A percentile compares a stretch with the other conserved stretches of the same genome.
Evolutionary conservation across 1,140 invertebrate species (phyloP).

Genomic region (Formica selysi): DNA sequence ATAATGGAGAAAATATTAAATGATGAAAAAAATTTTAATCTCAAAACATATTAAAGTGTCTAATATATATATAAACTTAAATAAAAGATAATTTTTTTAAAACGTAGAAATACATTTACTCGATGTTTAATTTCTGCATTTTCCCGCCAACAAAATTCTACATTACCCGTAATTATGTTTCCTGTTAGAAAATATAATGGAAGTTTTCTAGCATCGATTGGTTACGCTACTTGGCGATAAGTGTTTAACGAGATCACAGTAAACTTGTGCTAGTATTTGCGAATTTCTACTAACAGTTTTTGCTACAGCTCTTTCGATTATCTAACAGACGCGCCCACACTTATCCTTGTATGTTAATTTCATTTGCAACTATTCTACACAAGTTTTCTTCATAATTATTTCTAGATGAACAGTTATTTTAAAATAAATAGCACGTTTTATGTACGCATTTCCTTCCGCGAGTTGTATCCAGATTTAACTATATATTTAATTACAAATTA

Average conservation of each 20-base stretch:
- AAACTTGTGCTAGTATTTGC: slow-evolving; percentile 26
- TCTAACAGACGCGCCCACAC: background rate
- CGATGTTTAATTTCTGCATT: background rate
- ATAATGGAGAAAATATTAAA: background rate
- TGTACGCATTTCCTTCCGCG: background rate
- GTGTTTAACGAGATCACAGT: background rate
- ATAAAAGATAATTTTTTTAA: background rate
- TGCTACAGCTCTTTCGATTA: background rate
- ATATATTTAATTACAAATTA: background rate
- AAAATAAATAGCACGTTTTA: background rate
- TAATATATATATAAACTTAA: background rate
- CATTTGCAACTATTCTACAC: background rate
- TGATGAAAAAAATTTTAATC: background rate
- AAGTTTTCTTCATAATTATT: background rate
- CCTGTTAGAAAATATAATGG: slow-evolving; percentile 15
- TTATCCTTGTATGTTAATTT: slow-evolving; percentile 2
- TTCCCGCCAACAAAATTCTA: background rate
- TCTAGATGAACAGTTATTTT: no score
- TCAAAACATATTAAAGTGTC: background rate
- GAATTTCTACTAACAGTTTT: slow-evolving; percentile 28
- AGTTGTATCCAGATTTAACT: background rate
- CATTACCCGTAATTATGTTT: background rate
- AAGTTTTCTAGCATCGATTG: slow-evolving; percentile 48
- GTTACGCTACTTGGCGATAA: slow-evolving; percentile 18
- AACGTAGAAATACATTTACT: background rate